Base-by-base conservation (phyloP, 2,797 vertebrate species). In the Pagetopsis macropterus region DNA sequence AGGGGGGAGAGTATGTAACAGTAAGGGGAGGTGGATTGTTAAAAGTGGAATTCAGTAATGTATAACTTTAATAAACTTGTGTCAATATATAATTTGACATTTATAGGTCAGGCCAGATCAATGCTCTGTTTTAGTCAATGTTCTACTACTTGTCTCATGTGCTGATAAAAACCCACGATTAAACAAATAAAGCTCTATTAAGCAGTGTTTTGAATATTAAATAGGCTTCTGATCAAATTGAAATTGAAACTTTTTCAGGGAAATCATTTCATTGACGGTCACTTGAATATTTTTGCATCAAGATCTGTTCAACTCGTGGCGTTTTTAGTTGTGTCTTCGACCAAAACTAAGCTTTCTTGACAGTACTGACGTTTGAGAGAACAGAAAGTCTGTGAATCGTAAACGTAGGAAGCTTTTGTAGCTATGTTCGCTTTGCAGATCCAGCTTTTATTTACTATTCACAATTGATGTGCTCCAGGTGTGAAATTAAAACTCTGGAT, bases 31-130 rank as follows among this genome's bases (percentile, higher is more conserved):
- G 9, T 3, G n/a, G 64, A 56, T 10, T 44, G 4, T 72, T 61
- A 45, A 17, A 58, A 64, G 46, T 17, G 16, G 44, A 79, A 76
- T 48, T 13, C 46, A 61, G 54, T n/a, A 12, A 59, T 70, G 64
- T 40, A 27, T 52, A n/a, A 48, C 16, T 70, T 65, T 55, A 31
- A 19, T 64, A 58, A 21, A 33, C 33, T 15, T 23, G 3, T 31
- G 14, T 69, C n/a, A 14, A 52, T 27, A 15, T 48, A 40, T 27
- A 21, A 15, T 12, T 50, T 1, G n/a, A 67, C 46, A 33, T 59
- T 9, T 3, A 45, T 33, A 37, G 41, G 54, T 66, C 5, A 12
- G 56, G 2, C 9, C 5, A 9, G 33, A 61, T 37, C 12, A 19
- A 15, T 52, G 19, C 48, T 16, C 10, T 50, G 3, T 10, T 10